Conservation (phyloP, 2,113 vertebrate species). For the Isurus oxyrinchus region DNA sequence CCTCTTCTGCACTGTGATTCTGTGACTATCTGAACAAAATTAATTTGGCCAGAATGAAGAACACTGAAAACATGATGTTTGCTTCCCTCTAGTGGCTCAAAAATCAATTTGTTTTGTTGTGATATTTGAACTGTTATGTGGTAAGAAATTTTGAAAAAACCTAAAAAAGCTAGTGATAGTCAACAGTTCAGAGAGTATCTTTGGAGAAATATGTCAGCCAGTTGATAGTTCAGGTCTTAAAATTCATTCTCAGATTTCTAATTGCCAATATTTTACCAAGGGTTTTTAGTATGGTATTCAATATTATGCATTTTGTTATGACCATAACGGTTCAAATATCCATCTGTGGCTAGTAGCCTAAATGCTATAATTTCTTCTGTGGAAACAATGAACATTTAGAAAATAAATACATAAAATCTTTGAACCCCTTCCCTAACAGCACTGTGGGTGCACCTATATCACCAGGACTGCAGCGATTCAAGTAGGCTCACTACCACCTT, state of each 20-base stretch:
- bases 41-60: neutral
- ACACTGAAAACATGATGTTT: neutral
- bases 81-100: constrained; percentile 24
- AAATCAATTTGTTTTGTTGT: neutral
- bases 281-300: neutral
- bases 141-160: neutral
- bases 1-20: no score
- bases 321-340: neutral
- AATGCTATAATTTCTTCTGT: neutral
- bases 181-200: neutral
- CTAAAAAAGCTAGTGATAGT: neutral
- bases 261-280: neutral
- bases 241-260: neutral
- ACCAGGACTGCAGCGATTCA: neutral
- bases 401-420: neutral
- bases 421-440: neutral
- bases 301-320: neutral
- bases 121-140: neutral
- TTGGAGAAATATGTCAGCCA: neutral
- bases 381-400: neutral
- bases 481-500: neutral
- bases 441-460: no score
- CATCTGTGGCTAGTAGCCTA: neutral
- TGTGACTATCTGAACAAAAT: neutral
- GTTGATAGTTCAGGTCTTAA: neutral